Evolutionary conservation across 2,888 invertebrate genomes (phyloP), one percentile per base, ranked within the genome.

Genomic region (Cabera pusaria): DNA sequence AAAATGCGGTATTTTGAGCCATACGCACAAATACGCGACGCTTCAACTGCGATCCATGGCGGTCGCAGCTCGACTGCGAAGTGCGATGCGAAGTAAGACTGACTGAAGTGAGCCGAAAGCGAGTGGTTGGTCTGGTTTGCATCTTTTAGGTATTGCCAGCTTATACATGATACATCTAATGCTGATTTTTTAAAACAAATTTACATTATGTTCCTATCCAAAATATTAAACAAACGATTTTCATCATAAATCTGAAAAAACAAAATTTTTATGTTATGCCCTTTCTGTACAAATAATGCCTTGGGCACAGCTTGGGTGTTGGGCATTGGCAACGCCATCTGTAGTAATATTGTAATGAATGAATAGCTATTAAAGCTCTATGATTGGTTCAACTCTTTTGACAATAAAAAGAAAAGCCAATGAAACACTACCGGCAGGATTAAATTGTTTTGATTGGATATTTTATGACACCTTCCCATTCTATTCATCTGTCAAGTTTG

Each of bases 1-100:
- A 61, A 60, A 63, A 49, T 64, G 64, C 67, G 69, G 56, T 66
- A 64, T 52, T 63, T 42, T 56, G 67, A 64, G 66, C 60, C 58
- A 65, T 60, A 67, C 61, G 61, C 61, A 56, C 62, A 47, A 53
- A 49, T 51, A 31, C 73, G 59, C 70, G 59, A 62, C 64, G 45
- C 64, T 50, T 78, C 69, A 86, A 81, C 85, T 82, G 61, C 78
- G 77, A 72, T 71, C 83, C 86, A 86, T 84, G 78, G 63, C 72
- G 84, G 70, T 78, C 81, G 79, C 81, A 80, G 77, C 57, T 64
- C 64, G 71, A 85, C 85, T 84, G 72, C 65, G 56, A 20, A 3
- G 14, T 3, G 14, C 14, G 2, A 4, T 14, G 3, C 4, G 14
- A 14, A 14, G 14, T 14, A n/a, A 26, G 21, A 23, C 37, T 42